Percentiles rank a stretch among this genome's conserved stretches.
Evolutionary conservation across 2,888 invertebrate genomes (phyloP).

Genomic region (Eulithis testata): DNA sequence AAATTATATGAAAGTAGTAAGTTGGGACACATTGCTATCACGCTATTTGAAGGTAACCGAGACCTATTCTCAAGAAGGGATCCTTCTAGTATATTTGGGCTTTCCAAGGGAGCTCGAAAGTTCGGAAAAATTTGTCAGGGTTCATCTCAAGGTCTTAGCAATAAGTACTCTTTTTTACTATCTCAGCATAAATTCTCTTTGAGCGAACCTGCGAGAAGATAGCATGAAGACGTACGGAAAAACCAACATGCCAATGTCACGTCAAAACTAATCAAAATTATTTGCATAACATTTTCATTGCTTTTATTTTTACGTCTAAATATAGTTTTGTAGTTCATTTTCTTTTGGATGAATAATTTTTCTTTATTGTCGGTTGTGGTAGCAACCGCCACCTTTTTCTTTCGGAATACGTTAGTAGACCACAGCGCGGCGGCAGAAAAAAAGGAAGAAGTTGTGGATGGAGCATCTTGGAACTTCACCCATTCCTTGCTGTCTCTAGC

Average conservation of each 20-base stretch:
- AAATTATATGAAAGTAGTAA: not conserved
- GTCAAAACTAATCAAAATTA: conserved; percentile 34
- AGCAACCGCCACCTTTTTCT: conserved; percentile 41
- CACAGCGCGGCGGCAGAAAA: conserved; percentile 36
- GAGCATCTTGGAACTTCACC: conserved; percentile 41
- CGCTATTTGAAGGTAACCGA: not conserved
- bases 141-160: not conserved
- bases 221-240: conserved; percentile 15
- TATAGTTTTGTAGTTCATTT: conserved; percentile 36
- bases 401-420: conserved; percentile 48
- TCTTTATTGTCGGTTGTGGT: conserved; percentile 45
- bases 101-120: no score
- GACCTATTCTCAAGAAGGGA: not conserved
- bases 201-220: conserved; percentile 15
- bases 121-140: no score
- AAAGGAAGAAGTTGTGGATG: conserved; percentile 43
- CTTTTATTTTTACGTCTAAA: conserved; percentile 25
- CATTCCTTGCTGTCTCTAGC: conserved; percentile 51
- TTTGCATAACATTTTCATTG: conserved; percentile 28
- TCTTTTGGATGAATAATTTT: conserved; percentile 50
- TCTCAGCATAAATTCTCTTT: conserved; percentile 2
- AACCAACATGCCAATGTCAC: conserved; percentile 30
- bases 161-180: conserved; percentile 19
- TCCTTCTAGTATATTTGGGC: no score
- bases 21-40: conserved; percentile 1